phyloP scores from a whole-genome alignment of 2,113 vertebrate species.

The Colistium nudipinnis region DNA sequence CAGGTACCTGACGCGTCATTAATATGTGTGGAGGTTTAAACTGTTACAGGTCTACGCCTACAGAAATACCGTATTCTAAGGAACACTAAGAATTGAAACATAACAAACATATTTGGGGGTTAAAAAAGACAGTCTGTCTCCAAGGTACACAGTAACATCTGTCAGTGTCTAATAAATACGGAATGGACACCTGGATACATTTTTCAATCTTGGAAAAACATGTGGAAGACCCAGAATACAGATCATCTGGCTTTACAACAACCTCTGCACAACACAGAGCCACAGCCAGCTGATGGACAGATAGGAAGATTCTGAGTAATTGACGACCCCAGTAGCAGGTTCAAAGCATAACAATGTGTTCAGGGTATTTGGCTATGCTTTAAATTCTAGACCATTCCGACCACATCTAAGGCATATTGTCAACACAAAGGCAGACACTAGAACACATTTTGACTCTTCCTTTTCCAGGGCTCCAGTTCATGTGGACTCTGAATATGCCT shows the following conservation, averaged over 20 bases:
- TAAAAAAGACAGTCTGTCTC: constrained; percentile 31
- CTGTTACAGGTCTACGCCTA: not conserved
- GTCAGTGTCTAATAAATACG: constrained; percentile 59
- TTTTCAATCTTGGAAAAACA: constrained; percentile 30
- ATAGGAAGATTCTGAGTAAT: constrained; percentile 66
- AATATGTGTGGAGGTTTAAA: not conserved
- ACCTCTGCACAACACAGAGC: constrained; percentile 12
- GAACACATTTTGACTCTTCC: constrained; percentile 6
- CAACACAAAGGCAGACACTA: not conserved
- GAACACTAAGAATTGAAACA: not conserved
- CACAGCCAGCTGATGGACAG: constrained; percentile 53
- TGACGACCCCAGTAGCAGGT: constrained; percentile 48
- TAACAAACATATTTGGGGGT: constrained; percentile 21
- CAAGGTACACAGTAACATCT: constrained; percentile 14
- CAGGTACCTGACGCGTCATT: too few relatives aligned
- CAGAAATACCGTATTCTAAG: constrained; percentile 11
- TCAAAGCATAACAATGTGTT: constrained; percentile 63
- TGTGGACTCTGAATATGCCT: constrained; percentile 22
- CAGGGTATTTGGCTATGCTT: constrained; percentile 42
- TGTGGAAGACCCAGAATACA: constrained; percentile 39
- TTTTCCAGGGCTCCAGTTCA: constrained; percentile 7
- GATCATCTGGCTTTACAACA: constrained; percentile 42
- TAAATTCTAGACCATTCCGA: constrained; percentile 46
- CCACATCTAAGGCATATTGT: constrained; percentile 5
- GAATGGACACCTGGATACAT: constrained; percentile 40